Percentiles rank a stretch among this genome's conserved stretches.
These are phyloP conservation scores for Portevinia maculata DNA, from an alignment of 2,888 invertebrate species.

Conservation along the genomic window DNA sequence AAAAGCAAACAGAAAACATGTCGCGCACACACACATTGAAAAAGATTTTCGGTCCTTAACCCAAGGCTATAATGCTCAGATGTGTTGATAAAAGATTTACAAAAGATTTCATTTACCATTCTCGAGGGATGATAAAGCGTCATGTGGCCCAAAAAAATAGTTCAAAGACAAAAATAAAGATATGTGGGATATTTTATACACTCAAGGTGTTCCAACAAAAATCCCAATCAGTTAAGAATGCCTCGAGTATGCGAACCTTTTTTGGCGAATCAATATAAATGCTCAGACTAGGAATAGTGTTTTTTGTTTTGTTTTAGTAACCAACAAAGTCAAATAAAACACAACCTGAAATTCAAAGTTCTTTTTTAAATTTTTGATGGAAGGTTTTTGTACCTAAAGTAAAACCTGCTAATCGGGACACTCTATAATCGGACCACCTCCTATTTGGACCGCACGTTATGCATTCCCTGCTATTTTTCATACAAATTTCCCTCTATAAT, in stretches of 20 bases:
- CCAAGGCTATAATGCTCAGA: constrained; percentile 9
- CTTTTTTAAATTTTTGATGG: no score
- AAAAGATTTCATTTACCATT: constrained; percentile 28
- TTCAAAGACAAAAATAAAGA: constrained; percentile 24
- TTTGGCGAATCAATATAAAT: background rate
- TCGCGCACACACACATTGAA: background rate
- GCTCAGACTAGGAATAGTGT: background rate
- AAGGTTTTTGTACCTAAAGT: no score
- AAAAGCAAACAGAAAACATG: no score
- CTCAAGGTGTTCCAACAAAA: constrained; percentile 8
- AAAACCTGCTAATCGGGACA: no score
- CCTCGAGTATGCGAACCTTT: constrained; percentile 25
- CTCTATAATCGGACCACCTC: no score
- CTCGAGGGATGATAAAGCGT: constrained; percentile 16
- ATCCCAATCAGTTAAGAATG: constrained; percentile 22
- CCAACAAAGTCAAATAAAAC: no score
- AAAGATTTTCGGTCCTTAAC: background rate
- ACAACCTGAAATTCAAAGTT: no score
- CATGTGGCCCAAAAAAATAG: constrained; percentile 25
- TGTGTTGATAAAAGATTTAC: constrained; percentile 33
- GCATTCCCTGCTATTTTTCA: no score
- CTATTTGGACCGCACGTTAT: no score
- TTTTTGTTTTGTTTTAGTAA: background rate
- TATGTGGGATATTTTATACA: constrained; percentile 5
- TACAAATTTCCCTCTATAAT: no score